Conservation (phyloP, 2,888 invertebrate species). For the Lasioglossum oenotherae region DNA sequence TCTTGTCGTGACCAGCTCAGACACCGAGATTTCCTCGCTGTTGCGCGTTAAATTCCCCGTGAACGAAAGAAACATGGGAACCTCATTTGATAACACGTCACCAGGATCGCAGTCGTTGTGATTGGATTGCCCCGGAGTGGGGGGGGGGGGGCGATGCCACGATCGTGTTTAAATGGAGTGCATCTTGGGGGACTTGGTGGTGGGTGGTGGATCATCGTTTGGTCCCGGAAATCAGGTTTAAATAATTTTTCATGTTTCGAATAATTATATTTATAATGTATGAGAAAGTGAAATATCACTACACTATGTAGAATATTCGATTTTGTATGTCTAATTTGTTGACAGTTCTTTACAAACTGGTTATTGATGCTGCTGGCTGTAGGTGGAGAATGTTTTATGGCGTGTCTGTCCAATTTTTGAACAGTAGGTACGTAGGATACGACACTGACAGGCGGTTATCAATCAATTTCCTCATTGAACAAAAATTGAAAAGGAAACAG, state of each 20-base stretch:
- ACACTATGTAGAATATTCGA: background rate
- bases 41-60: constrained; percentile 65
- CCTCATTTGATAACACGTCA: constrained; percentile 73
- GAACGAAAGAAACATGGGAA: constrained; percentile 67
- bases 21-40: constrained; percentile 68
- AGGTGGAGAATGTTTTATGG: background rate
- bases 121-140: background rate
- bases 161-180: background rate
- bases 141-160: background rate
- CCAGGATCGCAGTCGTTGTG: background rate
- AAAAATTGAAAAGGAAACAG: background rate
- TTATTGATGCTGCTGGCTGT: background rate
- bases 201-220: background rate
- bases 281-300: background rate
- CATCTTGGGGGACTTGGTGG: background rate
- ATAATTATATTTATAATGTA: background rate
- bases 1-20: constrained; percentile 63
- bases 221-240: background rate
- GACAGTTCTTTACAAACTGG: background rate
- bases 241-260: too few species aligned
- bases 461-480: background rate
- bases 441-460: background rate
- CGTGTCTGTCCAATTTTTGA: background rate
- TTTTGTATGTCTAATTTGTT: background rate
- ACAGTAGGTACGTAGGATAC: background rate